Evolutionary conservation across 2,888 invertebrate species (phyloP).

Genomic region (Luperina nickerlii): DNA sequence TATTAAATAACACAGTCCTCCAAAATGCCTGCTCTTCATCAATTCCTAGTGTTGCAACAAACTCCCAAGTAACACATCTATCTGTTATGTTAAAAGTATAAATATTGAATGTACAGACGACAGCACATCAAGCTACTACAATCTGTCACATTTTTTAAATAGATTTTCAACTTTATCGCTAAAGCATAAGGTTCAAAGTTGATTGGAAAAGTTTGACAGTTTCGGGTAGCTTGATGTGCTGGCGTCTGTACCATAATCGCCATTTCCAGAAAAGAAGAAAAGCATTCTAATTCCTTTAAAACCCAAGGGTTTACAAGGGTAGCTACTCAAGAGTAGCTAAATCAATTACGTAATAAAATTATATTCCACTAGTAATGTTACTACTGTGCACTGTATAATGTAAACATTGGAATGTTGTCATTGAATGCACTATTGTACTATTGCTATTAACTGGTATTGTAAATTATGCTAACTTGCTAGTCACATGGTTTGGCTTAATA

Average conservation of each 20-base stretch:
- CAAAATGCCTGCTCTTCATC: not conserved
- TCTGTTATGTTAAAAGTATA: too few species aligned
- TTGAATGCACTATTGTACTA: slow-evolving; percentile 20
- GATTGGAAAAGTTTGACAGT: too few species aligned
- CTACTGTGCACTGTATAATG: not conserved
- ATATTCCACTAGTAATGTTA: not conserved
- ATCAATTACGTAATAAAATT: not conserved
- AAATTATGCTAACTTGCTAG: not conserved
- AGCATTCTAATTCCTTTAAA: not conserved
- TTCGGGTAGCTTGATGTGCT: too few species aligned
- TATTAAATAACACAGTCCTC: not conserved
- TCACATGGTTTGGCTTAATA: not conserved
- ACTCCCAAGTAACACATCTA: too few species aligned
- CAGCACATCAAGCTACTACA: too few species aligned
- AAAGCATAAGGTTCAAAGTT: too few species aligned
- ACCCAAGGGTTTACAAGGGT: not conserved
- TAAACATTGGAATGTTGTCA: slow-evolving; percentile 33
- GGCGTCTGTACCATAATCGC: not conserved
- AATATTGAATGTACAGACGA: not conserved
- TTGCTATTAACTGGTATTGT: slow-evolving; percentile 4
- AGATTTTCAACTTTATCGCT: too few species aligned
- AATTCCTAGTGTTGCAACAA: not conserved
- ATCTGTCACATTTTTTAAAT: too few species aligned
- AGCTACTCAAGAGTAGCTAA: not conserved
- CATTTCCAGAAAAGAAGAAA: not conserved